phyloP scores from a whole-genome alignment of 2,888 invertebrate genomes.

The Megaustenia siamemsis region DNA sequence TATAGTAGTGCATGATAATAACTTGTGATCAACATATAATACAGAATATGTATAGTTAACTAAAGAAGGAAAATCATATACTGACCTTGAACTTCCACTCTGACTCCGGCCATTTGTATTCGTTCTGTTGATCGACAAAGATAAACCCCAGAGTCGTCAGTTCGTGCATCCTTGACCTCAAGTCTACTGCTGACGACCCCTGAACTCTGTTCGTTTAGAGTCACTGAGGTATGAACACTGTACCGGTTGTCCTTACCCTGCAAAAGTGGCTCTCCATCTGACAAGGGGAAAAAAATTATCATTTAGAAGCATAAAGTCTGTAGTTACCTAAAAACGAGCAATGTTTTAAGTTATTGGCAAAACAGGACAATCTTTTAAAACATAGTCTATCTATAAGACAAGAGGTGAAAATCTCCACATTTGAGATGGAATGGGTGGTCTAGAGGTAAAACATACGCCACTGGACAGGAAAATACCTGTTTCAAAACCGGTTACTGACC shows the following conservation, averaged over 20 bases:
- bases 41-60: too few species aligned
- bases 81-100: conserved; percentile 55
- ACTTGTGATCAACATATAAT: too few species aligned
- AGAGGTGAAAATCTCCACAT: too few species aligned
- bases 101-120: conserved; percentile 62
- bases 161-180: conserved; percentile 58
- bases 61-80: background rate
- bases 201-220: conserved; percentile 47
- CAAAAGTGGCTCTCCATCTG: conserved; percentile 56
- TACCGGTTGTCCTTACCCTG: conserved; percentile 54
- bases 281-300: background rate
- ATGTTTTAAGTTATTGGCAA: too few species aligned
- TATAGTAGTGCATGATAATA: too few species aligned
- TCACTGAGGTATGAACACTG: conserved; percentile 60
- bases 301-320: background rate
- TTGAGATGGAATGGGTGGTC: too few species aligned
- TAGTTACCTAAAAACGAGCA: background rate
- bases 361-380: too few species aligned
- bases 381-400: too few species aligned
- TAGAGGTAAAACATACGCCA: too few species aligned
- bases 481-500: too few species aligned
- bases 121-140: conserved; percentile 64
- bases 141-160: conserved; percentile 63
- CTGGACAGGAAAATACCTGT: too few species aligned
- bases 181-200: conserved; percentile 63